These are phyloP conservation scores for Acanthaster planci DNA, from an alignment of 35 echinoderm and acorn worm species.

Conservation along the genomic window DNA sequence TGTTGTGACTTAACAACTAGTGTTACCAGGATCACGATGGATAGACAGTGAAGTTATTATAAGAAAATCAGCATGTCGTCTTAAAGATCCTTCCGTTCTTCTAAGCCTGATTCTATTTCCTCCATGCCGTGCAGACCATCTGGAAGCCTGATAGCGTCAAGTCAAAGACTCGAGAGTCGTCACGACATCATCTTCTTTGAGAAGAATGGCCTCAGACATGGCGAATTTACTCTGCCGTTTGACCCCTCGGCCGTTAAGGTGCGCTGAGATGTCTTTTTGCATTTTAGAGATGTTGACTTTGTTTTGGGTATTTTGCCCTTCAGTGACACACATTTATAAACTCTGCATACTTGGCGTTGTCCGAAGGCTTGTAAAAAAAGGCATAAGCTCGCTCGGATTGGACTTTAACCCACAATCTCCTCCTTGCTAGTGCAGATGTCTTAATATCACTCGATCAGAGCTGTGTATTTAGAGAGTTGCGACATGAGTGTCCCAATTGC, in stretches of 20 bases:
- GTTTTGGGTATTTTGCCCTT: no score
- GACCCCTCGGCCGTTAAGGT: constrained; percentile 79
- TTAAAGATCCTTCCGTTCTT: constrained; percentile 10
- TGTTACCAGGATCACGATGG: not conserved
- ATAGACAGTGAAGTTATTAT: not conserved
- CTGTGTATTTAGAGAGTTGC: no score
- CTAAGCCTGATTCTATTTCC: not conserved
- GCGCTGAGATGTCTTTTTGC: not conserved
- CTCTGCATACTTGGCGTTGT: no score
- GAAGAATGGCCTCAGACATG: constrained; percentile 92
- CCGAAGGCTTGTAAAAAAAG: no score
- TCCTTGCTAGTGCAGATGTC: no score
- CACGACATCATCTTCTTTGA: constrained; percentile 97
- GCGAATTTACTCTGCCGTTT: constrained; percentile 93
- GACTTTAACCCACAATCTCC: no score
- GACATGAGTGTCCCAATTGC: no score
- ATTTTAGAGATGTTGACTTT: no score
- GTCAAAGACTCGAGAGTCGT: constrained; percentile 69
- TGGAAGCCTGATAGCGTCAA: constrained; percentile 79
- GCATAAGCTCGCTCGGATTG: no score
- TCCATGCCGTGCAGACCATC: constrained; percentile 83
- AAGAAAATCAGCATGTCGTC: not conserved
- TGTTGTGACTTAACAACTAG: no score
- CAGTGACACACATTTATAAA: no score
- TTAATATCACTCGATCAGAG: no score